phyloP scores from a whole-genome alignment of 2,797 vertebrate genomes.

The Malacoctenus gilli region DNA sequence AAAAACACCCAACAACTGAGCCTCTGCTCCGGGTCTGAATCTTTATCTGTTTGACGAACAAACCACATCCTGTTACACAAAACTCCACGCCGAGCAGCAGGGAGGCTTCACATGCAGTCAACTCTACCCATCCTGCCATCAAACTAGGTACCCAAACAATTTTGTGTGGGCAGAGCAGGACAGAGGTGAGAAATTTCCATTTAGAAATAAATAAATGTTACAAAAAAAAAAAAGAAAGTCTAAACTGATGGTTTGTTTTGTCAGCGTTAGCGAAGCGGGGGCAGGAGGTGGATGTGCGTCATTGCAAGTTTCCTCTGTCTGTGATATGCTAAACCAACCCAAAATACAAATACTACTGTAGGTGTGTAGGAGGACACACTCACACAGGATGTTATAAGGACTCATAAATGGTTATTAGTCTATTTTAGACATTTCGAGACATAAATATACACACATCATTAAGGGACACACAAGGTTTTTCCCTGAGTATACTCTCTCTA shows the following conservation, averaged over 20 bases:
- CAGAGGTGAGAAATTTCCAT: slow-evolving; percentile 59
- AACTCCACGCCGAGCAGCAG: slow-evolving; percentile 67
- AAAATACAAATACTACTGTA: slow-evolving; percentile 54
- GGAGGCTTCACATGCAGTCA: slow-evolving; percentile 45
- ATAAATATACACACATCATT: slow-evolving; percentile 14
- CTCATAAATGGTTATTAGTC: slow-evolving; percentile 1
- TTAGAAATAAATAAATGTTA: slow-evolving; percentile 53
- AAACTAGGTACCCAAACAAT: slow-evolving; percentile 27
- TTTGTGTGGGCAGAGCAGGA: slow-evolving; percentile 58
- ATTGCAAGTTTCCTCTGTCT: slow-evolving; percentile 29
- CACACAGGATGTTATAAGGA: slow-evolving; percentile 8
- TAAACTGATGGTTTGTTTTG: slow-evolving; percentile 14
- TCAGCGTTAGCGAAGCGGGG: slow-evolving; percentile 28
- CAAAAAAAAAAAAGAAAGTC: slow-evolving; percentile 17
- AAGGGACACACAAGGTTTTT: too few relatives aligned
- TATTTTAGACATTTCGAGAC: slow-evolving; percentile 6
- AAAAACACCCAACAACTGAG: slow-evolving; percentile 51
- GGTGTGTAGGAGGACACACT: slow-evolving; percentile 16
- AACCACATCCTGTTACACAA: slow-evolving; percentile 82
- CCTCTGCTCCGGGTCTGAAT: slow-evolving; percentile 70
- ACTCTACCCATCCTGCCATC: slow-evolving; percentile 49
- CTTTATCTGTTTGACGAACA: slow-evolving; percentile 74
- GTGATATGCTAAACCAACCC: slow-evolving; percentile 66
- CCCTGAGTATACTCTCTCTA: too few relatives aligned
- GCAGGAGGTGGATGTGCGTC: slow-evolving; percentile 44